phyloP scores from a whole-genome alignment of 2,888 invertebrate genomes.

The Cremastinae sp. region DNA sequence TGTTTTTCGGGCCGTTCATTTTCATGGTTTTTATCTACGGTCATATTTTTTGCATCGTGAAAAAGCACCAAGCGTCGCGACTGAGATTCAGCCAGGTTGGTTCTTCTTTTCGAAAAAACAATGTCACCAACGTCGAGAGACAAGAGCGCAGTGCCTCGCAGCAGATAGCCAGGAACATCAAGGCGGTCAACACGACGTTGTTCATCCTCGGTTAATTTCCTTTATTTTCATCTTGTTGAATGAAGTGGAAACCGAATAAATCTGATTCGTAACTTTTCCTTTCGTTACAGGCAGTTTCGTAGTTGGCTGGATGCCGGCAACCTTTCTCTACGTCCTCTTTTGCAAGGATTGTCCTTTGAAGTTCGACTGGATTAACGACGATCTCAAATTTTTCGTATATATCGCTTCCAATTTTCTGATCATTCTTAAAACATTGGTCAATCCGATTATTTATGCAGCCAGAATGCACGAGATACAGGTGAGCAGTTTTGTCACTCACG shows the following conservation, averaged over 20 bases:
- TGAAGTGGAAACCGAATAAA: too few relatives aligned
- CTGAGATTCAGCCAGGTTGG: slow-evolving; percentile 79
- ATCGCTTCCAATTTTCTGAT: slow-evolving; percentile 82
- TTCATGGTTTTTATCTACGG: slow-evolving; percentile 84
- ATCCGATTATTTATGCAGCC: slow-evolving; percentile 86
- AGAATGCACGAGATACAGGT: slow-evolving; percentile 84
- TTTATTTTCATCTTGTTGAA: background rate
- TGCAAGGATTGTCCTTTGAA: slow-evolving; percentile 81
- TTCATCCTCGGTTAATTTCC: slow-evolving; percentile 82
- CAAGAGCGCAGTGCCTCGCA: slow-evolving; percentile 61
- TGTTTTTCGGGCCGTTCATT: slow-evolving; percentile 83
- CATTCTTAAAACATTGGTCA: slow-evolving; percentile 84
- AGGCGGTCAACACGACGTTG: slow-evolving; percentile 84
- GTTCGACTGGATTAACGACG: slow-evolving; percentile 62
- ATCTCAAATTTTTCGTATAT: slow-evolving; percentile 69
- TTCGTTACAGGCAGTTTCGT: slow-evolving; percentile 78
- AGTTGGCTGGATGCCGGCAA: slow-evolving; percentile 85
- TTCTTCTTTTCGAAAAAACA: slow-evolving; percentile 58
- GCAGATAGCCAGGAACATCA: slow-evolving; percentile 81
- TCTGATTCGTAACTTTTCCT: slow-evolving; percentile 10
- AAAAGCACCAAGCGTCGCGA: slow-evolving; percentile 82
- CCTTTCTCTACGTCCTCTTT: slow-evolving; percentile 82
- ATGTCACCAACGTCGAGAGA: slow-evolving; percentile 26
- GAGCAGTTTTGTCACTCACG: too few relatives aligned
- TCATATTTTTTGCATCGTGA: slow-evolving; percentile 83